Conservation (phyloP, 2,797 vertebrate species). For the Ficedula albicollis region DNA sequence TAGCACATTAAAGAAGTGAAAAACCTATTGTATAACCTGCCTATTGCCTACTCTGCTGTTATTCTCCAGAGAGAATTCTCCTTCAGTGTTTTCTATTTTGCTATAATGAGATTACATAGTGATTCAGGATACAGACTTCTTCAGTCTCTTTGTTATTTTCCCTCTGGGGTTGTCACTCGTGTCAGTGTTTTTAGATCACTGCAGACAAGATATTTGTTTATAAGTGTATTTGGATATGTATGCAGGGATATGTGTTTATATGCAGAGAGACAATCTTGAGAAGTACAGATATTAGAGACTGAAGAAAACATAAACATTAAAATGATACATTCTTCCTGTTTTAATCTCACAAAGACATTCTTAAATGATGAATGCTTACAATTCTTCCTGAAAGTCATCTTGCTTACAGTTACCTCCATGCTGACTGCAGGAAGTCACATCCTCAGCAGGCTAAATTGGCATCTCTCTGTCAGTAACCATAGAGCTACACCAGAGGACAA, state of each 20-base stretch:
- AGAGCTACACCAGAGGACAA: conserved; percentile 18
- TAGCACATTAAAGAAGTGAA: not conserved
- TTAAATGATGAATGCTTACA: conserved; percentile 11
- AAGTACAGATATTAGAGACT: not conserved
- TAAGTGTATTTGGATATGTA: not conserved
- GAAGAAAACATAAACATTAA: conserved; percentile 13
- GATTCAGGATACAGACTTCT: not conserved
- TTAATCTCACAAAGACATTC: conserved; percentile 14
- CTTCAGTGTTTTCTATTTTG: conserved; percentile 16
- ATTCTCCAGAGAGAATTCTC: not conserved
- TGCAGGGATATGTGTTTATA: not conserved
- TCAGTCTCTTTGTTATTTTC: conserved; percentile 13
- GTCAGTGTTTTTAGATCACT: conserved; percentile 35
- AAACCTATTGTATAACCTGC: not conserved
- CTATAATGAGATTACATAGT: not conserved
- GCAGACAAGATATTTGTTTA: not conserved
- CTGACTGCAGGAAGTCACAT: conserved; percentile 31
- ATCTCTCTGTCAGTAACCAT: not conserved
- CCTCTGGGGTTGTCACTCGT: conserved; percentile 33
- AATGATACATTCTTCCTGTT: conserved; percentile 13
- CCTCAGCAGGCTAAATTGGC: conserved; percentile 18
- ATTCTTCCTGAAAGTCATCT: conserved; percentile 28
- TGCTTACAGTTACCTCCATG: not conserved
- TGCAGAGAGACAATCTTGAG: not conserved
- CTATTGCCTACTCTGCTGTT: not conserved